Evolutionary conservation across 2,113 vertebrate genomes (phyloP).

Genomic region (Dromiciops gliroides): DNA sequence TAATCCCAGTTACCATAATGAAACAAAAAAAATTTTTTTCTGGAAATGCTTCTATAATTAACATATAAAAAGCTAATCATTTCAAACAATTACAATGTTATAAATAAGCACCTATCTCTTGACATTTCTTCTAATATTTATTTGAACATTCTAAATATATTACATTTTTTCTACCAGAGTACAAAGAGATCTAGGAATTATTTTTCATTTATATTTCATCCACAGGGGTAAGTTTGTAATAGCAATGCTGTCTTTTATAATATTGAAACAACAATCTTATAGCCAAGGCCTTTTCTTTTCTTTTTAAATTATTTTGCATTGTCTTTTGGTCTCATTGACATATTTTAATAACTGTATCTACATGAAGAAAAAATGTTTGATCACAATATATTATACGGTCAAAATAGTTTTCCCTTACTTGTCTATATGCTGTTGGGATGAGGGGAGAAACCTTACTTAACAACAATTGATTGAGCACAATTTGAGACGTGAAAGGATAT

Average conservation of each 20-base stretch:
- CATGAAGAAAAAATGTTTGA: not conserved
- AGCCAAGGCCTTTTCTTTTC: not conserved
- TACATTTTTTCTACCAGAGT: slow-evolving; percentile 43
- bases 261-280: not conserved
- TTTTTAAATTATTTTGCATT: not conserved
- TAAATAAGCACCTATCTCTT: slow-evolving; percentile 66
- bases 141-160: slow-evolving; percentile 54
- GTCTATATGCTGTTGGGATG: not conserved
- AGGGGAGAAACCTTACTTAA: not conserved
- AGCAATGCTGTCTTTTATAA: not conserved
- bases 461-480: not conserved
- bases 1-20: slow-evolving; percentile 22
- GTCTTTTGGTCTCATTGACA: not conserved
- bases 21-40: not conserved
- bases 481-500: not conserved
- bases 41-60: slow-evolving; percentile 39
- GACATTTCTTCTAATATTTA: slow-evolving; percentile 75
- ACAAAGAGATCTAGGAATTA: slow-evolving; percentile 10
- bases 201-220: slow-evolving; percentile 28
- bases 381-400: not conserved
- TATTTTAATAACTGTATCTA: not conserved
- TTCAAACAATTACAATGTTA: slow-evolving; percentile 72
- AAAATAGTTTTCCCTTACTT: not conserved
- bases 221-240: not conserved
- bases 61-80: slow-evolving; percentile 62